These are phyloP conservation scores for Neotoxoptera formosana DNA, from an alignment of 1,140 invertebrate genomes.

Conservation along the genomic window DNA sequence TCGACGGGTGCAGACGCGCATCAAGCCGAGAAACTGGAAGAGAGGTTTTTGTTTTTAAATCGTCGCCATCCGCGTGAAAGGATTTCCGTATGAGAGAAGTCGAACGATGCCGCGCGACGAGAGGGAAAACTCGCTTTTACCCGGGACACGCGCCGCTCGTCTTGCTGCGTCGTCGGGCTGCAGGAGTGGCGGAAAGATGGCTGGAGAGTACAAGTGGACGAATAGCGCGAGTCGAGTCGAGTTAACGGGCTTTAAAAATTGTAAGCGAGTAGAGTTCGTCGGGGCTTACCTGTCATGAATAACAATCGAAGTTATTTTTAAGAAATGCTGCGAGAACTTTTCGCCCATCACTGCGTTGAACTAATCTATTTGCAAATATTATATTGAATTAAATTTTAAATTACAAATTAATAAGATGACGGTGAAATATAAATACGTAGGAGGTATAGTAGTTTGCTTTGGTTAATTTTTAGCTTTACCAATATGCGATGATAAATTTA, in stretches of 20 bases:
- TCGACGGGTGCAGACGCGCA: slow-evolving; percentile 34
- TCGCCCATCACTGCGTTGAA: background rate
- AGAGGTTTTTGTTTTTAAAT: slow-evolving; percentile 49
- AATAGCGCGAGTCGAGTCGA: background rate
- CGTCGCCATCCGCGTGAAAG: slow-evolving; percentile 43
- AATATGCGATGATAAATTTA: no score
- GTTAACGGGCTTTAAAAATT: background rate
- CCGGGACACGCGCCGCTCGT: background rate
- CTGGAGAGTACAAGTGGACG: background rate
- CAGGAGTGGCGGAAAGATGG: background rate
- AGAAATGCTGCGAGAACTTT: background rate
- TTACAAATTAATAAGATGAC: background rate
- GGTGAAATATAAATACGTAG: background rate
- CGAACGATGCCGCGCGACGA: background rate
- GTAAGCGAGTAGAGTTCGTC: background rate
- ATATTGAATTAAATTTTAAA: background rate
- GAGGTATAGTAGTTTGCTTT: background rate
- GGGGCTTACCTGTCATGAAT: background rate
- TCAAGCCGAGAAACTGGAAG: slow-evolving; percentile 49
- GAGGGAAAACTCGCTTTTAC: background rate
- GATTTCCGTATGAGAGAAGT: slow-evolving; percentile 48
- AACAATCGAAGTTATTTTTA: background rate
- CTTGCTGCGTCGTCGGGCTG: no score
- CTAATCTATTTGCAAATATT: background rate
- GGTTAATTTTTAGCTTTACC: background rate